Evolutionary conservation across 2,888 invertebrate species (phyloP).

Genomic region (Lathronympha strigana): DNA sequence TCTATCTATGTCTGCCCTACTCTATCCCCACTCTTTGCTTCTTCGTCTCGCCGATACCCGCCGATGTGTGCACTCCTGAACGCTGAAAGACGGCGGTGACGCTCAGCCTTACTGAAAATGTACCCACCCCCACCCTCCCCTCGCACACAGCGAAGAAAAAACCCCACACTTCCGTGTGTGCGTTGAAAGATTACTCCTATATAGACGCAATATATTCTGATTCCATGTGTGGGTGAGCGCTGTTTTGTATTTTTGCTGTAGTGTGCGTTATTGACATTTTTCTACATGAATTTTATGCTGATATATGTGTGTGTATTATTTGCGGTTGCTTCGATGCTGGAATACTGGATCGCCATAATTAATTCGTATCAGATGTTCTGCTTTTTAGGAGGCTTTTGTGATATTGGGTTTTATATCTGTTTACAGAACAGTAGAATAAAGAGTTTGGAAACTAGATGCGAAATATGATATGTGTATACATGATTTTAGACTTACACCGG

Average conservation of each 20-base stretch:
- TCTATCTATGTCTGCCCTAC: conserved; percentile 49
- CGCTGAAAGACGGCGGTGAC: conserved; percentile 83
- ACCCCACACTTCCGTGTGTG: conserved; percentile 62
- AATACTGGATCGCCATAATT: conserved; percentile 77
- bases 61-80: conserved; percentile 80
- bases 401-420: not conserved
- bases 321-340: conserved; percentile 72
- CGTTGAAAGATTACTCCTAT: conserved; percentile 74
- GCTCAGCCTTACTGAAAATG: conserved; percentile 81
- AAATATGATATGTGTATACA: no score
- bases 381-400: conserved; percentile 27
- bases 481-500: no score
- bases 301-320: conserved; percentile 72
- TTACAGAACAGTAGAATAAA: not conserved
- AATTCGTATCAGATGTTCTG: conserved; percentile 69
- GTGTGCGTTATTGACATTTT: conserved; percentile 82
- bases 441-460: no score
- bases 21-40: conserved; percentile 74
- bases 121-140: conserved; percentile 56
- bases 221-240: conserved; percentile 47
- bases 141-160: conserved; percentile 68
- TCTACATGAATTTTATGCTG: conserved; percentile 80
- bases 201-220: conserved; percentile 66
- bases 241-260: conserved; percentile 56
- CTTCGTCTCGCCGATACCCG: conserved; percentile 82